Conservation (phyloP, 2,113 vertebrate genomes). For the Gopherus flavomarginatus region DNA sequence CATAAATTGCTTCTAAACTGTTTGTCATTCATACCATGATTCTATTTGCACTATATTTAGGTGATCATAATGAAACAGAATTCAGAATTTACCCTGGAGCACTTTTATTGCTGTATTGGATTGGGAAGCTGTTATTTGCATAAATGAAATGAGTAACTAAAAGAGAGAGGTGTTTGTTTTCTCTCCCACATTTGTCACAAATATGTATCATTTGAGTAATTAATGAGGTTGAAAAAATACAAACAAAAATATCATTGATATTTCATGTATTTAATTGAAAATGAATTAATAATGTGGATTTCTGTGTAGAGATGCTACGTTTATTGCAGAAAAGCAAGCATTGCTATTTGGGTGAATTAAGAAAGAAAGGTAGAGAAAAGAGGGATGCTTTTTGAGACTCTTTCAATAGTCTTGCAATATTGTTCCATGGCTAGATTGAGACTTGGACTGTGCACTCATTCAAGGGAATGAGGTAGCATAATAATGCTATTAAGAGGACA, state of each 20-base stretch:
- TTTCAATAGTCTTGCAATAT: not conserved
- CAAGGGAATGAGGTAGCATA: not conserved
- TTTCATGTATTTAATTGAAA: conserved; percentile 42
- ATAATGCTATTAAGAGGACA: not conserved
- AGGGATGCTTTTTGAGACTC: not conserved
- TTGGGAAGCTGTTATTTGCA: conserved; percentile 57
- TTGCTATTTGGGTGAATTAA: not conserved
- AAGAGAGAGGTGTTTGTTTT: conserved; percentile 17
- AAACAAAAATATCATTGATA: not conserved
- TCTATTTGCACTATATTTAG: conserved; percentile 61
- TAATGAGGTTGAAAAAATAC: conserved; percentile 39
- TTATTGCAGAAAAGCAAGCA: conserved; percentile 8
- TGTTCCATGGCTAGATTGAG: not conserved
- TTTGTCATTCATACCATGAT: conserved; percentile 51
- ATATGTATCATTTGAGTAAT: conserved; percentile 37
- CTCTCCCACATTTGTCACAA: conserved; percentile 9
- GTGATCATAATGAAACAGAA: conserved; percentile 56
- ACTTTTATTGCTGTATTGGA: conserved; percentile 41
- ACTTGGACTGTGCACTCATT: not conserved
- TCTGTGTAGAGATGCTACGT: not conserved
- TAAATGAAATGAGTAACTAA: conserved; percentile 69
- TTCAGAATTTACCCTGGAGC: conserved; percentile 60
- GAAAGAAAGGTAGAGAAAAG: not conserved
- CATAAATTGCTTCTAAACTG: conserved; percentile 46
- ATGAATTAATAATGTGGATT: conserved; percentile 39